phyloP scores from a whole-genome alignment of 2,888 invertebrate genomes.

The Tethea ocularis region DNA sequence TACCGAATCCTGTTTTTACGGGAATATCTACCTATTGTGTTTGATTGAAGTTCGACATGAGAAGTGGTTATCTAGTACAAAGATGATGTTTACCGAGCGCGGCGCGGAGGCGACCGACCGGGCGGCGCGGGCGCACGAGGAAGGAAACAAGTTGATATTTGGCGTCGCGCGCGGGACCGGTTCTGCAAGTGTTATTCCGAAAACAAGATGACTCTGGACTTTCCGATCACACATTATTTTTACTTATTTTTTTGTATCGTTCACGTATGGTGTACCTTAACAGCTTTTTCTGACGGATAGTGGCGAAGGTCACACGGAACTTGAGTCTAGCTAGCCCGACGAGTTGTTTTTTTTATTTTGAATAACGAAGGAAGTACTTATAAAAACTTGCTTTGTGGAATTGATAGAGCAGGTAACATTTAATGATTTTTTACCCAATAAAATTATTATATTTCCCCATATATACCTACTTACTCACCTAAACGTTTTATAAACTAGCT shows the following conservation, averaged over 20 bases:
- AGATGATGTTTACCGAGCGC: neutral
- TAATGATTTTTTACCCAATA: slow-evolving; percentile 10
- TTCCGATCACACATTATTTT: slow-evolving; percentile 68
- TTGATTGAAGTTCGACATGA: neutral
- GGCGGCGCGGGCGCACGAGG: slow-evolving; percentile 58
- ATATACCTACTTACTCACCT: too few species aligned
- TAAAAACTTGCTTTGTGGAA: slow-evolving; percentile 51
- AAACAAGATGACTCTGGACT: slow-evolving; percentile 79
- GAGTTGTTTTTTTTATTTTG: slow-evolving; percentile 51
- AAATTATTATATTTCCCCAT: too few species aligned
- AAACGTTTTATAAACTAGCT: too few species aligned
- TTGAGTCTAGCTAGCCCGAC: slow-evolving; percentile 60
- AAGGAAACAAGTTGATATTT: slow-evolving; percentile 82
- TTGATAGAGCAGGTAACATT: slow-evolving; percentile 51
- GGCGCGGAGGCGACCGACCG: neutral
- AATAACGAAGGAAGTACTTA: slow-evolving; percentile 62
- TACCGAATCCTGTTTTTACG: neutral
- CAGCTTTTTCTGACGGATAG: slow-evolving; percentile 66
- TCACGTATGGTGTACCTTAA: slow-evolving; percentile 53
- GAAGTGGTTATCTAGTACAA: too few species aligned
- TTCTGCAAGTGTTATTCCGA: slow-evolving; percentile 81
- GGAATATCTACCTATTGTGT: neutral
- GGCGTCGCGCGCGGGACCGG: slow-evolving; percentile 69
- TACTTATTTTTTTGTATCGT: slow-evolving; percentile 44
- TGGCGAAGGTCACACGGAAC: slow-evolving; percentile 72